Base-by-base conservation (phyloP, 2,888 invertebrate species). In the Monoplex corrugatus region DNA sequence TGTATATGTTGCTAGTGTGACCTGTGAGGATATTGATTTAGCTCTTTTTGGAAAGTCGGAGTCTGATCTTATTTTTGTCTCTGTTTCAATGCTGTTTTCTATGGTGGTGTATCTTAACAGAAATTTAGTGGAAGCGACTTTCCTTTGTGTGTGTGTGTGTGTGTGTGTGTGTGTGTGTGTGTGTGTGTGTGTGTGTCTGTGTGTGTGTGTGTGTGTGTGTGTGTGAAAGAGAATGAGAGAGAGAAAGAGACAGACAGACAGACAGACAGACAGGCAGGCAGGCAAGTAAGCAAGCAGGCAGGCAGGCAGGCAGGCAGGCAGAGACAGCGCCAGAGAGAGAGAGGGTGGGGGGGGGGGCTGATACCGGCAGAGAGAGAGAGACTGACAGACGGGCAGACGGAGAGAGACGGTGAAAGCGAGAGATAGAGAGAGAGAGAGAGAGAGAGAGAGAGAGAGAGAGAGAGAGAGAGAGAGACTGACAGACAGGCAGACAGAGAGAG, bases 391-490 rank as follows among this genome's bases (percentile, higher is more conserved):
- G 35, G 43, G n/a, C 44, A 78, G 35, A 40, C 10, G 45, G 87
- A 87, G 35, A 44, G 44, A 87, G 87, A 87, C 19, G 43, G 50
- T 78, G 87, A 84, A 16, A 45, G 23, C 44, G 84, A 43, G 50
- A 45, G 84, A 84, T 19, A 84, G 84, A 84, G 45, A 84, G 84
- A 84, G 86, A 86, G 35, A 63, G 63, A 86, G 63, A 43, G 63
- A 86, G 35, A 86, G 63, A 86, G 63, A 50, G 86, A 82, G 82
- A 35, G 50, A 44, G 50, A 45, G 44, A 84, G 35, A 44, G 50
- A 44, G 50, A 43, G 50, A 28, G 45, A 32, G 68, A 68, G 85
- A 85, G 85, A 72, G 68, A 72, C n/a, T n/a, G 68, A 72, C n/a
- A 72, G 28, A n/a, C n/a, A 32, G 32, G 28, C 28, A 75, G 38